These are phyloP conservation scores for Anticlea derivata DNA, from an alignment of 2,888 invertebrate species.

Conservation along the genomic window DNA sequence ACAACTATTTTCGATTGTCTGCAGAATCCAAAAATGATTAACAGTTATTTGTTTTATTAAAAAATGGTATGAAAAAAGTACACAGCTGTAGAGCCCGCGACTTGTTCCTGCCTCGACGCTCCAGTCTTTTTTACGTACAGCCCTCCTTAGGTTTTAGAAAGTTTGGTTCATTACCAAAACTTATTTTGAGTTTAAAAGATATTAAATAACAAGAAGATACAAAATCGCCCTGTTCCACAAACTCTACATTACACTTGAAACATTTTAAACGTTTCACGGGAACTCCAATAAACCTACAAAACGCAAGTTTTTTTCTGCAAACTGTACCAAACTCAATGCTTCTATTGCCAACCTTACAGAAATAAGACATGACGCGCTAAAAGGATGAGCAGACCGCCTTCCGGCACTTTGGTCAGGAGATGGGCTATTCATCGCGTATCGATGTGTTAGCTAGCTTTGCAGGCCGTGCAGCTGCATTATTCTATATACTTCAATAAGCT, in stretches of 20 bases:
- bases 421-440: constrained; percentile 69
- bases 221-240: no score
- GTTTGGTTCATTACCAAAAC: no score
- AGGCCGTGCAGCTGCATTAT: constrained; percentile 37
- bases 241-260: not conserved
- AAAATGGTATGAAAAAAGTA: no score
- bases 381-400: constrained; percentile 57
- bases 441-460: constrained; percentile 44
- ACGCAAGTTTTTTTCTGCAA: constrained; percentile 6
- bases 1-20: no score
- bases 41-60: no score
- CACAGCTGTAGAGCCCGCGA: no score
- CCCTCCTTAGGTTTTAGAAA: no score
- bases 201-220: no score
- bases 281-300: constrained; percentile 4
- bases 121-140: no score
- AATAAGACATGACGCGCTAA: constrained; percentile 58
- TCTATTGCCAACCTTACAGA: constrained; percentile 41
- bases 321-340: constrained; percentile 20
- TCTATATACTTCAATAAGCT: not conserved
- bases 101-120: no score
- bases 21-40: no score
- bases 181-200: no score
- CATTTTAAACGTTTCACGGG: not conserved
- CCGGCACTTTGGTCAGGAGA: constrained; percentile 66